A percentile compares a stretch with the other conserved stretches of the same genome.
Conservation (phyloP, 1,140 invertebrate species). For the Megalonaias nervosa region DNA sequence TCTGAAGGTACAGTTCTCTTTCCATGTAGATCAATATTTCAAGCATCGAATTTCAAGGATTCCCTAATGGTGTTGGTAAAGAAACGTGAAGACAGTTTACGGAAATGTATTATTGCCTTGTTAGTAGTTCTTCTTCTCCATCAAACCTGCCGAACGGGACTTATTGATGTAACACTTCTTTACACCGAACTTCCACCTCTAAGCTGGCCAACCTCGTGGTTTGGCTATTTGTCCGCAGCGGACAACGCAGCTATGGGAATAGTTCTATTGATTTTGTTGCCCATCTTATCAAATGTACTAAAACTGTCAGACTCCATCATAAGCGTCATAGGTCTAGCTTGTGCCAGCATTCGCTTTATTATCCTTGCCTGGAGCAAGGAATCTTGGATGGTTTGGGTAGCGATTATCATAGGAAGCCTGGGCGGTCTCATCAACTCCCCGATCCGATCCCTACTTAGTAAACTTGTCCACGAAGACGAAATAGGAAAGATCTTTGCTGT, state of each 20-base stretch:
- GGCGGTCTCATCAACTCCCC: slow-evolving; percentile 35
- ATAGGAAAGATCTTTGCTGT: slow-evolving; percentile 40
- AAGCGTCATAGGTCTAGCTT: slow-evolving; percentile 29
- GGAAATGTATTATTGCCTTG: slow-evolving; percentile 39
- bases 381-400: slow-evolving; percentile 36
- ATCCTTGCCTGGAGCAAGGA: slow-evolving; percentile 34
- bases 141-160: slow-evolving; percentile 48
- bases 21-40: slow-evolving; percentile 43
- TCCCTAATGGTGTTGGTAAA: slow-evolving; percentile 45
- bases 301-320: slow-evolving; percentile 33
- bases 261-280: slow-evolving; percentile 51
- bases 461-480: slow-evolving; percentile 35
- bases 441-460: slow-evolving; percentile 27
- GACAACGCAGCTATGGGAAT: slow-evolving; percentile 61
- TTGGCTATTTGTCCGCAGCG: slow-evolving; percentile 61
- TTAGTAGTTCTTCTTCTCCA: slow-evolving; percentile 45
- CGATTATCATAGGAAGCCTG: slow-evolving; percentile 25
- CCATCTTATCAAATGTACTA: slow-evolving; percentile 35
- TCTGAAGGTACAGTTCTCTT: slow-evolving; percentile 40
- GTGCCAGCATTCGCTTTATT: slow-evolving; percentile 32
- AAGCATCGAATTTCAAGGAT: slow-evolving; percentile 41
- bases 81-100: slow-evolving; percentile 36
- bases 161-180: slow-evolving; percentile 47
- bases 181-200: slow-evolving; percentile 52
- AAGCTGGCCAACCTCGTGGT: slow-evolving; percentile 59